These are phyloP conservation scores for Cervus canadensis DNA, from an alignment of 2,113 vertebrate genomes.

Conservation along the genomic window DNA sequence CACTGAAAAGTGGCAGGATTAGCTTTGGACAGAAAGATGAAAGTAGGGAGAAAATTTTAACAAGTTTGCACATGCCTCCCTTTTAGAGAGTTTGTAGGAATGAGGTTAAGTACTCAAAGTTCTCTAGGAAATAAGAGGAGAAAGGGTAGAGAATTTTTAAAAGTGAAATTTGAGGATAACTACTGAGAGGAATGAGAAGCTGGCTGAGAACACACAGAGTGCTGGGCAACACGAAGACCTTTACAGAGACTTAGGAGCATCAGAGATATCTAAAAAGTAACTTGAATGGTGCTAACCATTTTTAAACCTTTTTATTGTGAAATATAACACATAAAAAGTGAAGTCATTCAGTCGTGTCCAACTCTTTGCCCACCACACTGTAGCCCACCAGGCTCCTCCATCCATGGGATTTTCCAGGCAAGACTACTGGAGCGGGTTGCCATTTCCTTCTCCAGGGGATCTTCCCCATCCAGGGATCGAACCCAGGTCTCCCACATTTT, in stretches of 20 bases:
- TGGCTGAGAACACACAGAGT: neutral
- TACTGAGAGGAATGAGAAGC: neutral
- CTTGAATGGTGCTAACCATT: neutral
- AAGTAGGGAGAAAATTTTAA: neutral
- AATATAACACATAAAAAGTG: neutral
- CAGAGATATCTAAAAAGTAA: neutral
- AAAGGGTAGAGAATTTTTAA: neutral
- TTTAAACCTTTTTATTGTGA: neutral
- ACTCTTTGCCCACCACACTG: neutral
- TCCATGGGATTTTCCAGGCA: neutral
- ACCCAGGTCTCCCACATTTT: neutral
- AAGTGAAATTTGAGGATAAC: neutral
- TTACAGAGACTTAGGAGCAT: neutral
- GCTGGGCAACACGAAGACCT: neutral
- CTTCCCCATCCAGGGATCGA: neutral
- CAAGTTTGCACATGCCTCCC: neutral
- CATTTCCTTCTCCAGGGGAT: neutral
- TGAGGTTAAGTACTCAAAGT: neutral
- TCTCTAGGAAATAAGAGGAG: neutral
- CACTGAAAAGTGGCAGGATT: neutral
- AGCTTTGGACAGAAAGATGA: neutral
- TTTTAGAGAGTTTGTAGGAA: neutral
- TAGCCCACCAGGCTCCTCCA: neutral
- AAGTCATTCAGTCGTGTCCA: neutral
- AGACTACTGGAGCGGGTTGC: neutral